Evolutionary conservation across 2,113 vertebrate genomes (phyloP).

Genomic region (Boulengeromyrus knoepffleri): DNA sequence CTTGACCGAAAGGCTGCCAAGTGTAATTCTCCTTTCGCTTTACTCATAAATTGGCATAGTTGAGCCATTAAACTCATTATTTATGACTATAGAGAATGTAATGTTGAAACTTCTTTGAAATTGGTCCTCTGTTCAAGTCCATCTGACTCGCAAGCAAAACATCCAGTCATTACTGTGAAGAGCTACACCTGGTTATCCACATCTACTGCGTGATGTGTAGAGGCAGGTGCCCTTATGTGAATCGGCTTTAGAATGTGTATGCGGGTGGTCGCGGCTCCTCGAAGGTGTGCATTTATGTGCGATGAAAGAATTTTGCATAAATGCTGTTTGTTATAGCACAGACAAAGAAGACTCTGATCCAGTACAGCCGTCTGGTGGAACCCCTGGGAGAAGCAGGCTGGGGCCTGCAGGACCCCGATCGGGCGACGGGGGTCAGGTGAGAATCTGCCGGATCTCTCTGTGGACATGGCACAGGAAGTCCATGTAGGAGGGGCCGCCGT

Average conservation of each 20-base stretch:
- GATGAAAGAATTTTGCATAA: not conserved
- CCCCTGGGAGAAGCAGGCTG: not conserved
- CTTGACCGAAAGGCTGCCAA: not conserved
- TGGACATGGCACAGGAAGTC: conserved; percentile 90
- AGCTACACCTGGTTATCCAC: not conserved
- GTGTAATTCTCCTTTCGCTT: not conserved
- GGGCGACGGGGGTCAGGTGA: conserved; percentile 53
- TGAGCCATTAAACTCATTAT: not conserved
- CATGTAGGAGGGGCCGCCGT: conserved; percentile 81
- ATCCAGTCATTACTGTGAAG: not conserved
- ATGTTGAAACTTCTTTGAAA: not conserved
- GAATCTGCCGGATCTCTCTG: conserved; percentile 85
- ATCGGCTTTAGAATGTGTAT: not conserved
- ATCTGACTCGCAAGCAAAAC: not conserved
- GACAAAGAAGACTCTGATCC: not conserved
- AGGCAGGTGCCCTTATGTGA: not conserved
- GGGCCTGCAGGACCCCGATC: not conserved
- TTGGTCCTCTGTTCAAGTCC: not conserved
- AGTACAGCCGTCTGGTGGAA: not conserved
- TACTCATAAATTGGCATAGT: not conserved
- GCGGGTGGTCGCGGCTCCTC: not conserved
- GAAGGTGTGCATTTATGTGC: not conserved
- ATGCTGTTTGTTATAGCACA: not conserved
- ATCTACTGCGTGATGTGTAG: not conserved
- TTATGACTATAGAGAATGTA: not conserved